Conservation (phyloP, 2,113 vertebrate species). For the Phylloscopus trochilus region DNA sequence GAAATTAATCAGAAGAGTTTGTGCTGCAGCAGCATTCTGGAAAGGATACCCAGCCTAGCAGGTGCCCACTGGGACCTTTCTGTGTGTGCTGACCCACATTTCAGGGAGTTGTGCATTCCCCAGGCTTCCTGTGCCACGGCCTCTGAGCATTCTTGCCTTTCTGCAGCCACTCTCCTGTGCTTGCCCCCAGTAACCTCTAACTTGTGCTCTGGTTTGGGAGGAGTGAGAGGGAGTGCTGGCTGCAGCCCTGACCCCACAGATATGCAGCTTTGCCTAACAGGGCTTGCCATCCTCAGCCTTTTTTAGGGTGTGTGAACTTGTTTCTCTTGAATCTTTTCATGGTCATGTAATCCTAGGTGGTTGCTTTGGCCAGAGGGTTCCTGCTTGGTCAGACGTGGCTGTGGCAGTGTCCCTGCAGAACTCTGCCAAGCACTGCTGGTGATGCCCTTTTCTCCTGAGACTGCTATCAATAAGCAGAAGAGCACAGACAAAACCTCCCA, state of each 20-base stretch:
- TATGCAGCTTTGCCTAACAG: not conserved
- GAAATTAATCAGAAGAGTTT: not conserved
- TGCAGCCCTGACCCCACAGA: not conserved
- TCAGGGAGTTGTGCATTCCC: fast-evolving
- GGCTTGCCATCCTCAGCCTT: not conserved
- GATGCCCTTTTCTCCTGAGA: not conserved
- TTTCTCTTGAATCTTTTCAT: not conserved
- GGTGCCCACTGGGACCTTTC: not conserved
- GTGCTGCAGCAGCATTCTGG: not conserved
- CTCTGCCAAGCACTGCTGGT: fast-evolving
- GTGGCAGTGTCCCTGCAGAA: not conserved
- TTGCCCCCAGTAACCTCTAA: not conserved
- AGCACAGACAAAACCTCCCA: not conserved
- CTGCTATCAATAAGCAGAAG: not conserved
- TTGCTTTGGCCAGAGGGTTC: not conserved
- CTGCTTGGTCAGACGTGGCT: not conserved
- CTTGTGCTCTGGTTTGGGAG: not conserved
- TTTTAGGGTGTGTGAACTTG: not conserved
- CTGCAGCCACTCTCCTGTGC: not conserved
- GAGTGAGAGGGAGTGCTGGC: not conserved
- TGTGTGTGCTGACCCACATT: not conserved
- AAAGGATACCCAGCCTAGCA: not conserved
- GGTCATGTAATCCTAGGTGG: not conserved
- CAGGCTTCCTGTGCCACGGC: not conserved
- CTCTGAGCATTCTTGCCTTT: not conserved